Evolutionary conservation across 2,888 invertebrate genomes (phyloP).

Genomic region (Ceraclea dissimilis): DNA sequence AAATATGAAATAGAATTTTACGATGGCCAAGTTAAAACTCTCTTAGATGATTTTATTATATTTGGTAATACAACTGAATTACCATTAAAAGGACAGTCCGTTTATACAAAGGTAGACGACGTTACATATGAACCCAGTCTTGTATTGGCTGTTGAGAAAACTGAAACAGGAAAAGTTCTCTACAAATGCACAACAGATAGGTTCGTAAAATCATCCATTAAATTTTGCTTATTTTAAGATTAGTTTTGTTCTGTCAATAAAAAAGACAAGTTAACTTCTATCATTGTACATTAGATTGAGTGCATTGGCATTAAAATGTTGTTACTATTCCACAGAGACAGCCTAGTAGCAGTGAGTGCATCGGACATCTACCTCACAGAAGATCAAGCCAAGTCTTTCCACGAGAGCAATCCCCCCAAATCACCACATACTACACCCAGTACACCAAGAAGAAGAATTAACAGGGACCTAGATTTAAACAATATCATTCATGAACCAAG

Average conservation of each 20-base stretch:
- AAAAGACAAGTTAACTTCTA: too few relatives aligned
- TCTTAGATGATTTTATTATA: constrained; percentile 55
- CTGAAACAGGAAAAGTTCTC: constrained; percentile 40
- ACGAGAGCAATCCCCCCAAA: constrained; percentile 35
- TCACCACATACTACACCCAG: constrained; percentile 35
- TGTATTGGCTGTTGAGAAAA: constrained; percentile 43
- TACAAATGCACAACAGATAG: constrained; percentile 46
- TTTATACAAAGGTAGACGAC: constrained; percentile 48
- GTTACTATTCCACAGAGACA: constrained; percentile 33
- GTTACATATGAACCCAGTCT: constrained; percentile 49
- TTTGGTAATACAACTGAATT: constrained; percentile 46
- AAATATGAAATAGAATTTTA: constrained; percentile 58
- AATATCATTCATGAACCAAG: constrained; percentile 44
- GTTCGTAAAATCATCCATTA: constrained; percentile 32
- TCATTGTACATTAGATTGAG: too few relatives aligned
- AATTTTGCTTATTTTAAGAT: too few relatives aligned
- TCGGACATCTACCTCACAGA: constrained; percentile 50
- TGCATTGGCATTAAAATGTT: too few relatives aligned
- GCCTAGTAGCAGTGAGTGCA: constrained; percentile 45
- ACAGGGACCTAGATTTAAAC: constrained; percentile 42
- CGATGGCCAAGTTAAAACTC: constrained; percentile 52
- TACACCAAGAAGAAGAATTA: constrained; percentile 39
- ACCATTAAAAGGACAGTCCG: constrained; percentile 47
- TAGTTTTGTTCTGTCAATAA: too few relatives aligned
- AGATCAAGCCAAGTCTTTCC: constrained; percentile 45